Percentiles rank a stretch among this genome's conserved stretches.
These are phyloP conservation scores for Misgurnus mizolepis DNA, from an alignment of 2,113 vertebrate species.

Conservation along the genomic window DNA sequence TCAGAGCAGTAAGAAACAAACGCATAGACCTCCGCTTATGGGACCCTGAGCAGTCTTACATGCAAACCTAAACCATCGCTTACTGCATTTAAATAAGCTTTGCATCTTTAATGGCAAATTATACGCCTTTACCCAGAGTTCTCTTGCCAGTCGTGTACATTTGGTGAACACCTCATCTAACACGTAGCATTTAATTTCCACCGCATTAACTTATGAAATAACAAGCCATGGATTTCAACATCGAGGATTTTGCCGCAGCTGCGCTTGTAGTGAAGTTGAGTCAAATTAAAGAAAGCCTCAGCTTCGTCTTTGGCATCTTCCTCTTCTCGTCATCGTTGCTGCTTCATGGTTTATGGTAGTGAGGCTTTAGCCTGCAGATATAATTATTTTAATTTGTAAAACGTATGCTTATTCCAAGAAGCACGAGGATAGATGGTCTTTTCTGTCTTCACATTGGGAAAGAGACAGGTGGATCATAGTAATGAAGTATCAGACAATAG, in stretches of 20 bases:
- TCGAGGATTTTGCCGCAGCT: neutral
- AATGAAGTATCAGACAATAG: neutral
- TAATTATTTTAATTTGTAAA: slow-evolving; percentile 73
- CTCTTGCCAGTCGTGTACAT: neutral
- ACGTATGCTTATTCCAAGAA: slow-evolving; percentile 62
- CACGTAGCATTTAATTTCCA: slow-evolving; percentile 15
- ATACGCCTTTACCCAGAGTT: slow-evolving; percentile 56
- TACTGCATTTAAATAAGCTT: slow-evolving; percentile 28
- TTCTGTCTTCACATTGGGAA: slow-evolving; percentile 42
- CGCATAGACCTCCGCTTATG: neutral
- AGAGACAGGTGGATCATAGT: neutral
- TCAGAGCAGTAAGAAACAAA: slow-evolving; percentile 16
- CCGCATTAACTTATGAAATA: neutral
- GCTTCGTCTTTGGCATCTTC: neutral
- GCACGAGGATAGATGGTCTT: slow-evolving; percentile 43
- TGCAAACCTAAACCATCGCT: neutral
- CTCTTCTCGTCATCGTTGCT: neutral
- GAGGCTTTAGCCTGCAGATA: slow-evolving; percentile 62
- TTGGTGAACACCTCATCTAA: slow-evolving; percentile 20
- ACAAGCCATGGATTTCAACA: neutral
- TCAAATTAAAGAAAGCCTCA: slow-evolving; percentile 17
- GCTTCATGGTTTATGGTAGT: slow-evolving; percentile 56
- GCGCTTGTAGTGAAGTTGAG: neutral
- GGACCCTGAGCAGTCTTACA: slow-evolving; percentile 1
- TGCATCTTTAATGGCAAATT: slow-evolving; percentile 73